Percentiles rank a stretch among this genome's conserved stretches.
Conservation (phyloP, 2,797 vertebrate species). For the Cynodonichthys magdalenae region DNA sequence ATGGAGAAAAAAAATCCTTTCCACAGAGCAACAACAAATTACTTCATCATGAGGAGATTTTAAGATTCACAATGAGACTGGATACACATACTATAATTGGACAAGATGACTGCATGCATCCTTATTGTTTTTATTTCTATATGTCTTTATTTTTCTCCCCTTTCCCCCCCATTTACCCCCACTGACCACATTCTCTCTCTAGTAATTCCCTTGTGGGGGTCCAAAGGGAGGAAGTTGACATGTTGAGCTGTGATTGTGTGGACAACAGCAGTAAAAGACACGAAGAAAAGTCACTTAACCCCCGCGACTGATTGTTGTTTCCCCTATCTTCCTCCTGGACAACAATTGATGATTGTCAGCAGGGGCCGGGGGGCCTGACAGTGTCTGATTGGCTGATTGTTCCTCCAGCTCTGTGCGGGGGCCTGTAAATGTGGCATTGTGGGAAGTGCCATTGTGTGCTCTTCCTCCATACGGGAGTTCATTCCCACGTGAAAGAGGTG, state of each 20-base stretch:
- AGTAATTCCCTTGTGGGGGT: conserved; percentile 56
- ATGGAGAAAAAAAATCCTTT: conserved; percentile 25
- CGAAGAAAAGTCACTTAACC: conserved; percentile 78
- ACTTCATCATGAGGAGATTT: conserved; percentile 32
- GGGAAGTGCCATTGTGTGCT: conserved; percentile 98
- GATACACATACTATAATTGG: conserved; percentile 7
- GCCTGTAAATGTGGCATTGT: conserved; percentile 89
- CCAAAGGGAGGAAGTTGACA: conserved; percentile 64
- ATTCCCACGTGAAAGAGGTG: conserved; percentile 98
- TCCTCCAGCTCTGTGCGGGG: conserved; percentile 86
- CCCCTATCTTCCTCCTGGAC: conserved; percentile 83
- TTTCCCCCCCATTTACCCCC: conserved; percentile 17
- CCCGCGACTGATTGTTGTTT: conserved; percentile 79
- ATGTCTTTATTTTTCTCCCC: neutral
- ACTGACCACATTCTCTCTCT: conserved; percentile 48
- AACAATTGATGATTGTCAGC: conserved; percentile 92
- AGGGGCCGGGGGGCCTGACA: conserved; percentile 89
- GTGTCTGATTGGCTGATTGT: conserved; percentile 97
- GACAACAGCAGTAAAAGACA: conserved; percentile 69
- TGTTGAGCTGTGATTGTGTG: conserved; percentile 66
- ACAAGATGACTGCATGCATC: neutral
- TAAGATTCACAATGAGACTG: conserved; percentile 13
- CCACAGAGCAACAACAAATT: conserved; percentile 33
- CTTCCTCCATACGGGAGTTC: conserved; percentile 91
- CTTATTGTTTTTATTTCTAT: conserved; percentile 1